Percentiles rank a stretch among this genome's conserved stretches.
Conservation (phyloP, 2,888 invertebrate species). For the Apamea epomidion region DNA sequence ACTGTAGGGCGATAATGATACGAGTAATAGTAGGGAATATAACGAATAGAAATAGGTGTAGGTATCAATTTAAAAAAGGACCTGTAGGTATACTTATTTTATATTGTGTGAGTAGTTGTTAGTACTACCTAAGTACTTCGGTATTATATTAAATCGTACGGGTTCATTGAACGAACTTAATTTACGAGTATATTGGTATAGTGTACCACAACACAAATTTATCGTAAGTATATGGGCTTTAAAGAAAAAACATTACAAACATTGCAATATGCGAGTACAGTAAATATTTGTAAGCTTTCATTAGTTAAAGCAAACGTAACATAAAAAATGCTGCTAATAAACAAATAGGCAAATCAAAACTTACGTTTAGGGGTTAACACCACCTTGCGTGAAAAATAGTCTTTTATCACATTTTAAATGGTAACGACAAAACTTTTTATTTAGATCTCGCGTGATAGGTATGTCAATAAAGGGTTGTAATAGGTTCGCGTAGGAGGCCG, state of each 20-base stretch:
- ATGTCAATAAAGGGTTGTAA: constrained; percentile 62
- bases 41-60: constrained; percentile 2
- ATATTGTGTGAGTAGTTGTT: neutral
- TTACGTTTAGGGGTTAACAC: constrained; percentile 50
- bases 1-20: constrained; percentile 36
- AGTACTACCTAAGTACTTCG: neutral
- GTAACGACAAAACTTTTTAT: constrained; percentile 58
- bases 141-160: constrained; percentile 44
- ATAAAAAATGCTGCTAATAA: constrained; percentile 27
- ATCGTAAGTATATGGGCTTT: neutral
- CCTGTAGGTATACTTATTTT: constrained; percentile 10
- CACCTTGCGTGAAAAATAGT: constrained; percentile 51
- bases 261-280: neutral
- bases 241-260: neutral
- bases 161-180: constrained; percentile 59
- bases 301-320: constrained; percentile 15
- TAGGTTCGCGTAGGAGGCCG: constrained; percentile 26
- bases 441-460: constrained; percentile 59
- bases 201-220: constrained; percentile 15
- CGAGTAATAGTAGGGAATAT: constrained; percentile 15
- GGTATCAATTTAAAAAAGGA: constrained; percentile 33
- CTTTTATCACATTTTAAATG: constrained; percentile 59
- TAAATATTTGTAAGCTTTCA: constrained; percentile 32
- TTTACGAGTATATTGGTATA: constrained; percentile 25
- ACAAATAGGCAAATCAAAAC: constrained; percentile 36